Base-by-base conservation (phyloP, 2,888 invertebrate genomes). In the Drosophila stalkeri region DNA sequence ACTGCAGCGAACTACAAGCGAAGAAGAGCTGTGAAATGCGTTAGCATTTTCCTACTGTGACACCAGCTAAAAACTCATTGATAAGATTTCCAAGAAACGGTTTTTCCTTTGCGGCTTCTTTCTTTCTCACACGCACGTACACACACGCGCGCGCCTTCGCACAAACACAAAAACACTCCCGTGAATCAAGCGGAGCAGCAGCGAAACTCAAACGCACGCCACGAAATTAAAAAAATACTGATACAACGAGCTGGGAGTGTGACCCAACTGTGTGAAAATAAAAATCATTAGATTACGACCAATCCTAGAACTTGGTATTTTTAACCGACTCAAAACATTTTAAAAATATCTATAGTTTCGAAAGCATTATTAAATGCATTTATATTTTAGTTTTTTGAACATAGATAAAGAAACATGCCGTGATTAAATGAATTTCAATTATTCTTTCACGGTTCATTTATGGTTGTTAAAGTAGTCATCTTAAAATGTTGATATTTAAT, bases 81-180 rank as follows among this genome's bases (percentile, higher is more conserved):
- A 85, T 85, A 84, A 87, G 80, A 80, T 81, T 87, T 85, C 87
- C 66, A 61, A 69, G 85, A 87, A 84, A 72, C 72, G 70, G 59
- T 59, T 82, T 77, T 82, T 81, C 77, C 76, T 76, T 70, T 69
- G 76, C 83, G 84, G 82, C 86, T 77, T 83, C 84, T 72, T 23
- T 64, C 77, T 70, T 68, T 61, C 62, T 73, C 64, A 44, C 74
- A 63, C 81, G 62, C 77, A 69, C 63, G 43, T 72, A 62, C 81
- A 65, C 80, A 67, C 69, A 60, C 71, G 41, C 64, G 57, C 68
- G 63, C 66, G 68, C 61, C 44, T 68, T 49, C 65, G 65, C 70
- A 67, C 65, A 75, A 72, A 64, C 70, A 65, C 35, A 73, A 66
- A 70, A 70, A 64, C 64, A 64, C 67, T 62, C 64, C 72, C 44